Conservation (phyloP, 2,797 vertebrate genomes). For the Chloroceryle amazona region DNA sequence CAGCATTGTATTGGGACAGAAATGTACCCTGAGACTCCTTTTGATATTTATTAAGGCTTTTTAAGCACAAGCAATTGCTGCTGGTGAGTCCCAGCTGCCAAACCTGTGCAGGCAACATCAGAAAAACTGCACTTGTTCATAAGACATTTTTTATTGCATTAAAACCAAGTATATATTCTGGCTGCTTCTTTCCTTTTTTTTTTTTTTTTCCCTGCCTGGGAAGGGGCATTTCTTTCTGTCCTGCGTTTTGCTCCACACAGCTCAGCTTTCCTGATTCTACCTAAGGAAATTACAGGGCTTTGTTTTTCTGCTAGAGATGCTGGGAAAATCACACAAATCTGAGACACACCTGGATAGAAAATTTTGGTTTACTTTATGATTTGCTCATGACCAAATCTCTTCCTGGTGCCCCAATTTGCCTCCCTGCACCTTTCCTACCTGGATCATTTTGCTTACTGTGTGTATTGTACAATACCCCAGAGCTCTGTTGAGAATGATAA, state of each 20-base stretch:
- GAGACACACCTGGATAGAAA: background rate
- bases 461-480: rapidly evolving
- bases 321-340: background rate
- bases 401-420: background rate
- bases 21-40: background rate
- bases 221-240: background rate
- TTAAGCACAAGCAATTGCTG: background rate
- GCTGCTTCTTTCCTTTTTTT: background rate
- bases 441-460: background rate
- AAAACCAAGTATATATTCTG: rapidly evolving
- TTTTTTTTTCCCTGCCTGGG: background rate
- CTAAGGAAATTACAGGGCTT: background rate
- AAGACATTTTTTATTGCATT: background rate
- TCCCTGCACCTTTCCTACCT: background rate
- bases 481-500: rapidly evolving
- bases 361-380: background rate
- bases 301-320: background rate
- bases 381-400: background rate
- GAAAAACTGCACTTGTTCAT: background rate
- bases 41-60: background rate
- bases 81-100: background rate
- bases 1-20: background rate
- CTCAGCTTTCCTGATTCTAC: background rate
- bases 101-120: background rate
- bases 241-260: background rate